Base-by-base conservation (phyloP, 2,888 invertebrate genomes). In the Terebella lapidaria region DNA sequence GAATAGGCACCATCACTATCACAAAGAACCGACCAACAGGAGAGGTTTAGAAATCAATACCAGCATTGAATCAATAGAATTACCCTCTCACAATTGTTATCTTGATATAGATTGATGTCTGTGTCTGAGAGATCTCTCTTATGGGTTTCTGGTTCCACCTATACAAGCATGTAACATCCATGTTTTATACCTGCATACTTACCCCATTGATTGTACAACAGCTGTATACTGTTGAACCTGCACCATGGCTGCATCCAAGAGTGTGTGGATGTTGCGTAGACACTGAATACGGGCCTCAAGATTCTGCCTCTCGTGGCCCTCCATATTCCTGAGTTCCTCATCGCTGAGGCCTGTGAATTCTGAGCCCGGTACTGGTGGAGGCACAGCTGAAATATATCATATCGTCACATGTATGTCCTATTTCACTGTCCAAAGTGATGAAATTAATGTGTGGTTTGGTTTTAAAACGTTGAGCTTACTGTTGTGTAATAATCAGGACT, bases 241-340 rank as follows among this genome's bases (percentile, higher is more conserved):
- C 54, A 92, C 84, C 62, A 91, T 90, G 2, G 95, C 94, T 47
- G 95, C 93, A 81, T 97, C 96, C 70, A 99, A 81, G 81, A 99
- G 87, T 1, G 91, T 84, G 83, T 92, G 89, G 68, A 94, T 89
- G 81, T 94, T 91, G 62, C 88, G 86, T 56, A 93, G 83, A 72
- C 89, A 85, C 83, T 90, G 89, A 64, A 99, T 87, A 64, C 99
- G 85, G 3, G 94, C 93, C 79, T 96, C 94, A 35, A 97, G 86
- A 71, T 92, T 89, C 67, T 87, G 86, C 63, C 96, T 85, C 72
- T 92, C 89, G 67, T 86, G 87, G 29, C 94, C 94, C 81, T 99
- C 99, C 88, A 99, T 87, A 20, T 87, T 85, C 60, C 86, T 84
- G 58, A 99, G 84, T 75, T 97, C 94, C 52, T 92, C 94, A 52